Percentiles rank a stretch among this genome's conserved stretches.
Evolutionary conservation across 2,888 invertebrate species (phyloP).

Genomic region (Allolobophora icterica): DNA sequence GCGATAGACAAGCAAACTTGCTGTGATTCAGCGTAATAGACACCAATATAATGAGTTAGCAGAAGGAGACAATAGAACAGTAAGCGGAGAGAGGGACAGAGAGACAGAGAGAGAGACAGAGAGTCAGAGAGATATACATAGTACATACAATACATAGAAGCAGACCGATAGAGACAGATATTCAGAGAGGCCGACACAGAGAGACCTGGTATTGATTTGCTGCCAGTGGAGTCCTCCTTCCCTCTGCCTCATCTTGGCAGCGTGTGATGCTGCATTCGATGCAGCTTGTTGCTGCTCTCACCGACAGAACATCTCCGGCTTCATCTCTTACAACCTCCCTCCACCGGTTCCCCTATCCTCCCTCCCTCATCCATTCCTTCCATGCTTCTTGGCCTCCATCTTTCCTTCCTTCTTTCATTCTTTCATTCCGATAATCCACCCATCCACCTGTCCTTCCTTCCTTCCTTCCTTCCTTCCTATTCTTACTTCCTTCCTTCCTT

Average conservation of each 20-base stretch:
- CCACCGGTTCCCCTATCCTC: not conserved
- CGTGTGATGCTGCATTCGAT: not conserved
- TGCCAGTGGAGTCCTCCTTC: not conserved
- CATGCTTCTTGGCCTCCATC: not conserved
- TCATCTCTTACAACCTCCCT: not conserved
- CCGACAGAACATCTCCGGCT: not conserved
- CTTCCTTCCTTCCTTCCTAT: too few relatives aligned
- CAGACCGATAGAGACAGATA: too few relatives aligned
- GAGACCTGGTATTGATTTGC: not conserved
- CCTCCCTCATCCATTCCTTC: not conserved
- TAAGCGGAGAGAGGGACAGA: too few relatives aligned
- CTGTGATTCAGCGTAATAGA: too few relatives aligned
- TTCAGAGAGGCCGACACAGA: not conserved
- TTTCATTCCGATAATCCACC: too few relatives aligned
- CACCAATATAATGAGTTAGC: too few relatives aligned
- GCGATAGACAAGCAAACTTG: too few relatives aligned
- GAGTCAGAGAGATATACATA: too few relatives aligned
- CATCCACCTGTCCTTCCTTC: not conserved
- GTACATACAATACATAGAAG: too few relatives aligned
- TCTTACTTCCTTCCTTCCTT: not conserved
- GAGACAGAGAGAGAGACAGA: too few relatives aligned
- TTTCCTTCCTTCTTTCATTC: too few relatives aligned
- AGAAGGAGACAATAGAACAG: too few relatives aligned
- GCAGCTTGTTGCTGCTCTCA: not conserved
- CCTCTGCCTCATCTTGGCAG: not conserved